Evolutionary conservation across 2,113 vertebrate species (phyloP).

Genomic region (Tyto alba): DNA sequence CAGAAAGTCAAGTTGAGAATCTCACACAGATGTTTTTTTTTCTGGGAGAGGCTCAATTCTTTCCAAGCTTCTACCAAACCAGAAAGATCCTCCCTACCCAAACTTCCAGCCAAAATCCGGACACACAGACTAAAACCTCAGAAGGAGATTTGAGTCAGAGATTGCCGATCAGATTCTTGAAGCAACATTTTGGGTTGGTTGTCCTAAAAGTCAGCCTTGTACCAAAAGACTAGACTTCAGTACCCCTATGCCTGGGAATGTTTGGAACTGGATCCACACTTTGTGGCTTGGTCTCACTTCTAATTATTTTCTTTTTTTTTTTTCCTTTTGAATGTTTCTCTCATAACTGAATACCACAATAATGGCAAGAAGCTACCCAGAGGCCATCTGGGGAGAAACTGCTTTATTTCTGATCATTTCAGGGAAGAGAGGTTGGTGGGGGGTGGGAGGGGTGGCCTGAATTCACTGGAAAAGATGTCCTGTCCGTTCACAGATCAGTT

Average conservation of each 20-base stretch:
- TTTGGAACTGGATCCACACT: background rate
- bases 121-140: background rate
- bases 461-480: background rate
- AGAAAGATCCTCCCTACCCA: background rate
- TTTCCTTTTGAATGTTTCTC: background rate
- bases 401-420: constrained; percentile 14
- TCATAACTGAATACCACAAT: constrained; percentile 21
- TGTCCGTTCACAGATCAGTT: background rate
- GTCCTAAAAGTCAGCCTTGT: background rate
- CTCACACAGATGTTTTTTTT: background rate
- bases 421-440: background rate
- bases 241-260: background rate
- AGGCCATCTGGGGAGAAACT: constrained; percentile 1
- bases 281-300: constrained; percentile 22
- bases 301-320: background rate
- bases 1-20: background rate
- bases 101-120: background rate
- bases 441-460: background rate
- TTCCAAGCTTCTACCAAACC: background rate
- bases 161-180: background rate
- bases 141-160: background rate
- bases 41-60: background rate
- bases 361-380: constrained; percentile 19
- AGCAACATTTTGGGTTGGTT: background rate
- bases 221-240: background rate